Conservation (phyloP, 2,113 vertebrate genomes). For the Girardinichthys multiradiatus region DNA sequence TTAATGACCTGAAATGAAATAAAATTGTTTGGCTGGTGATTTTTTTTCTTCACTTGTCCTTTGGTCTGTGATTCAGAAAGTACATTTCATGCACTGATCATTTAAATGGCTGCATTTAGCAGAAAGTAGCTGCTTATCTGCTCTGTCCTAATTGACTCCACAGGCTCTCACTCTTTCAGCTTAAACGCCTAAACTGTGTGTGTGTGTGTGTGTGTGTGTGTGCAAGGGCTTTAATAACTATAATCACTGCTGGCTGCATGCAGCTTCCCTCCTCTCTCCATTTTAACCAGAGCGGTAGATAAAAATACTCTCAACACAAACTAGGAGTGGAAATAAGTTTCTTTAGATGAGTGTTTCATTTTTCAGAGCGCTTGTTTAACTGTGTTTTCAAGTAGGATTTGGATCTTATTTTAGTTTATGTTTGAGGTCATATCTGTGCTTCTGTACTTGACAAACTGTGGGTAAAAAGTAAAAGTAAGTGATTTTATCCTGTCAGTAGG, state of each 20-base stretch:
- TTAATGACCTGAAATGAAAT: background rate
- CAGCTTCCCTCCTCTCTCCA: slow-evolving; percentile 69
- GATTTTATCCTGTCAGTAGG: slow-evolving; percentile 2
- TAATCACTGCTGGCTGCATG: slow-evolving; percentile 75
- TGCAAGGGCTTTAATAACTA: slow-evolving; percentile 74
- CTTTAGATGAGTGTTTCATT: slow-evolving; percentile 50
- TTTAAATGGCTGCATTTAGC: slow-evolving; percentile 12
- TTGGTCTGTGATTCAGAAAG: background rate
- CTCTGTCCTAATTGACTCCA: slow-evolving; percentile 57
- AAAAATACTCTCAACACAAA: slow-evolving; percentile 72
- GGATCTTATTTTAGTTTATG: background rate
- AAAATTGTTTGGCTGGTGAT: background rate
- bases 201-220: slow-evolving; percentile 25
- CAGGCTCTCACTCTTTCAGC: slow-evolving; percentile 49
- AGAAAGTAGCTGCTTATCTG: slow-evolving; percentile 43
- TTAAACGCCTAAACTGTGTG: slow-evolving; percentile 35
- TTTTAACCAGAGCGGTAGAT: slow-evolving; percentile 69
- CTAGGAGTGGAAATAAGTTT: slow-evolving; percentile 59
- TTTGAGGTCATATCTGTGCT: slow-evolving; percentile 4
- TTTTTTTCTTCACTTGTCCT: background rate
- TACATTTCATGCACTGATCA: background rate
- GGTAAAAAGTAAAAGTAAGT: background rate
- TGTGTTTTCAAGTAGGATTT: background rate
- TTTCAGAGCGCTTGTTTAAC: slow-evolving; percentile 31
- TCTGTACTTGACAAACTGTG: background rate